Evolutionary conservation across 2,888 invertebrate genomes (phyloP).

Genomic region (Nephrotoma flavescens): DNA sequence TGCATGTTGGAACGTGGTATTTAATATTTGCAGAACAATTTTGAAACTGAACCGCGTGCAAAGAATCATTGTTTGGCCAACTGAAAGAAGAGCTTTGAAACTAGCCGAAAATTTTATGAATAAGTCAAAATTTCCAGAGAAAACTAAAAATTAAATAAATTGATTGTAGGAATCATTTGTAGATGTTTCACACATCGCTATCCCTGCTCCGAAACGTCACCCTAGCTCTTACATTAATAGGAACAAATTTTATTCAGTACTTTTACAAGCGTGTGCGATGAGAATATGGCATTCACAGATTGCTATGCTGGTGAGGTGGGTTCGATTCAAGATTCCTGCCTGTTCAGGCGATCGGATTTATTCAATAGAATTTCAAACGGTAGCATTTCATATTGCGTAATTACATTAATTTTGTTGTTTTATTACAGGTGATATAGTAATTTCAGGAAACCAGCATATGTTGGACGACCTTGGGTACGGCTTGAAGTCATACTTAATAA

Average conservation of each 20-base stretch:
- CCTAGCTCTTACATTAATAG: too few relatives aligned
- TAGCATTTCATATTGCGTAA: too few relatives aligned
- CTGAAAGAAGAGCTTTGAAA: background rate
- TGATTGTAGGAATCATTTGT: background rate
- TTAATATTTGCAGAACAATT: background rate
- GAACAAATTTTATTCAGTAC: too few relatives aligned
- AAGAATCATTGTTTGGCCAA: background rate
- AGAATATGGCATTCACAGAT: too few relatives aligned
- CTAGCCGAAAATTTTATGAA: background rate
- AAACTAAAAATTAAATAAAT: background rate
- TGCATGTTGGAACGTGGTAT: background rate
- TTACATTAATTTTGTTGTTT: too few relatives aligned
- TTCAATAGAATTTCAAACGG: too few relatives aligned
- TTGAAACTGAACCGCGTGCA: background rate
- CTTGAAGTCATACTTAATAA: background rate
- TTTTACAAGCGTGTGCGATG: too few relatives aligned
- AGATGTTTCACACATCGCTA: background rate
- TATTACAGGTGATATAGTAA: background rate
- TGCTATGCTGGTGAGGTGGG: too few relatives aligned
- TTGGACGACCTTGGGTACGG: background rate
- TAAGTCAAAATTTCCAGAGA: background rate
- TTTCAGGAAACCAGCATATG: background rate
- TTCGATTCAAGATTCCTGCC: too few relatives aligned
- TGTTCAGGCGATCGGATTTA: too few relatives aligned
- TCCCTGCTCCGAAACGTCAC: background rate